Percentiles rank a stretch among this genome's conserved stretches.
These are phyloP conservation scores for Eupelmus urozonus DNA, from an alignment of 2,888 invertebrate genomes.

Conservation along the genomic window DNA sequence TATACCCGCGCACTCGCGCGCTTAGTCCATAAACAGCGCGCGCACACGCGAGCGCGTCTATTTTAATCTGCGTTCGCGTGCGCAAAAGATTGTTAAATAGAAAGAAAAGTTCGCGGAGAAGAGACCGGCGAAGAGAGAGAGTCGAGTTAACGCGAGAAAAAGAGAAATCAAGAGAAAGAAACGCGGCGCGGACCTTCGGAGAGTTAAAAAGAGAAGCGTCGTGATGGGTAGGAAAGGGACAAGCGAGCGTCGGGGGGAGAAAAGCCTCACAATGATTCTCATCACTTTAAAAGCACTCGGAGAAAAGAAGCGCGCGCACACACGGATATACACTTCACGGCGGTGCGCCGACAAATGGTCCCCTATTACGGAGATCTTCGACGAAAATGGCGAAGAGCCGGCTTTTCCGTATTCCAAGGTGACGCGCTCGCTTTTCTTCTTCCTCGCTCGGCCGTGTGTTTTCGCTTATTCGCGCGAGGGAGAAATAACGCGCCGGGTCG, in stretches of 20 bases:
- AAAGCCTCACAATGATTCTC: constrained; percentile 62
- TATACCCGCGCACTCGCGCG: too few species aligned
- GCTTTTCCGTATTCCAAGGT: constrained; percentile 28
- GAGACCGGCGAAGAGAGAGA: neutral
- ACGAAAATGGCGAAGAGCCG: constrained; percentile 56
- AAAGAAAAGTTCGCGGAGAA: neutral
- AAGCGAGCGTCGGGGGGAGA: neutral
- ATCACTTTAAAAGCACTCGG: constrained; percentile 65
- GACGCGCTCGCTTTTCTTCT: neutral
- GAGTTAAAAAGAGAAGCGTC: neutral
- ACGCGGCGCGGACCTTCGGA: neutral
- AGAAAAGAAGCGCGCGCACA: constrained; percentile 43
- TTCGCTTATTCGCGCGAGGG: constrained; percentile 17
- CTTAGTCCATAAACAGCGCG: too few species aligned
- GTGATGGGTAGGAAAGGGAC: neutral
- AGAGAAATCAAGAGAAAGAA: neutral
- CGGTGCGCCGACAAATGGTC: constrained; percentile 33
- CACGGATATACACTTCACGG: constrained; percentile 2
- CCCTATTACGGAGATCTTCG: constrained; percentile 62
- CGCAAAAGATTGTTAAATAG: constrained; percentile 2
- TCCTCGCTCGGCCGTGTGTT: neutral
- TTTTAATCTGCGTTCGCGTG: neutral
- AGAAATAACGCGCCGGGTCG: neutral
- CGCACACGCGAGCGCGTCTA: neutral
- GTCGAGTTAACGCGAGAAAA: neutral